Percentiles rank a stretch among this genome's conserved stretches.
These are phyloP conservation scores for Leptopterna dolabrata DNA, from an alignment of 2,888 invertebrate genomes.

Conservation along the genomic window DNA sequence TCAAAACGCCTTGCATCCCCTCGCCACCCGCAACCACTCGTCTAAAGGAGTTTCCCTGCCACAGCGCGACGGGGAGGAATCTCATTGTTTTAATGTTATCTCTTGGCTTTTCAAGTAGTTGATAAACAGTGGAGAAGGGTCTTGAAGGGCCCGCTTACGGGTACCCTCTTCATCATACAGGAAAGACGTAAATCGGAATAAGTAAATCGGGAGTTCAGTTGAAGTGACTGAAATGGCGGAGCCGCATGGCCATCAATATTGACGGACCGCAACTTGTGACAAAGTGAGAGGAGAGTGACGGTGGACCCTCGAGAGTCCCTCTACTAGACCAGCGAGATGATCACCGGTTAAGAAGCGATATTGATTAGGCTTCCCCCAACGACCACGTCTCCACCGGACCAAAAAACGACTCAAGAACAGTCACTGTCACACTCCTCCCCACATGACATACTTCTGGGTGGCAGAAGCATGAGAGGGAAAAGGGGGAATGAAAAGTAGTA, in stretches of 20 bases:
- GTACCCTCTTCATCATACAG: background rate
- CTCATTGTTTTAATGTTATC: slow-evolving; percentile 35
- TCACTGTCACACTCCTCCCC: too few relatives aligned
- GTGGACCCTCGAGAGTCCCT: too few relatives aligned
- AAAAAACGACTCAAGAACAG: too few relatives aligned
- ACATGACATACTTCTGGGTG: too few relatives aligned
- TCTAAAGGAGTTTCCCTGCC: background rate
- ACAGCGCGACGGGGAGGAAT: slow-evolving; percentile 6
- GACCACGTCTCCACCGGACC: too few relatives aligned
- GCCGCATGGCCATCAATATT: background rate
- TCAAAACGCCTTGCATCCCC: background rate
- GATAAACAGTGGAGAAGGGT: background rate
- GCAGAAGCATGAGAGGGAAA: too few relatives aligned
- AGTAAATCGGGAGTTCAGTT: background rate
- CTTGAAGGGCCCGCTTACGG: background rate
- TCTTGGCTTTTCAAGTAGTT: background rate
- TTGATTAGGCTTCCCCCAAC: too few relatives aligned
- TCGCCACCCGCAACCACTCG: background rate
- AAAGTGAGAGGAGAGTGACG: too few relatives aligned
- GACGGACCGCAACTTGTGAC: too few relatives aligned
- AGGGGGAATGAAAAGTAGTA: too few relatives aligned
- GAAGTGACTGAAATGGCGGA: background rate
- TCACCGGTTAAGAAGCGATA: too few relatives aligned
- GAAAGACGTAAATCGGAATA: background rate
- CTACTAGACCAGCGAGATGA: too few relatives aligned